Percentiles rank a stretch among this genome's conserved stretches.
Evolutionary conservation across 2,113 vertebrate species (phyloP).

Genomic region (Falco punctatus): DNA sequence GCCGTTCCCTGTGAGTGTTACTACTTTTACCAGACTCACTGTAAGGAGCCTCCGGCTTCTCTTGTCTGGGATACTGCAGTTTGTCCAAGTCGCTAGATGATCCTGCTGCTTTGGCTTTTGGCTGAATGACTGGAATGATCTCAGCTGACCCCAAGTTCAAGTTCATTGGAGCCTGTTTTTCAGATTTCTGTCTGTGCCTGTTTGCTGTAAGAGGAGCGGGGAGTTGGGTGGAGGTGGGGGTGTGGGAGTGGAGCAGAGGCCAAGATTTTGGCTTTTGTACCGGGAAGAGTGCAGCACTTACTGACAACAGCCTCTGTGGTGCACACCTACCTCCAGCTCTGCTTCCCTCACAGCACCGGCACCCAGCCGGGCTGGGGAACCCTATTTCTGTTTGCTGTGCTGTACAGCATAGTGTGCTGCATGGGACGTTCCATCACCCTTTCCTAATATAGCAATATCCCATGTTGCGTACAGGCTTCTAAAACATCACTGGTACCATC

Average conservation of each 20-base stretch:
- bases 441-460: not conserved
- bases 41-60: not conserved
- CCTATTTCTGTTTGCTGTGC: not conserved
- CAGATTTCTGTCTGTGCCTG: not conserved
- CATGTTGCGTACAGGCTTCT: not conserved
- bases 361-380: not conserved
- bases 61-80: not conserved
- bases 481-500: not conserved
- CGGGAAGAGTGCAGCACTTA: not conserved
- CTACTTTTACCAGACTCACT: not conserved
- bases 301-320: not conserved
- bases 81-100: not conserved
- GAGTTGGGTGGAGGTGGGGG: not conserved
- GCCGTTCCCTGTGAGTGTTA: accelerated
- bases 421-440: not conserved
- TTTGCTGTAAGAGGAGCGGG: not conserved
- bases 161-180: not conserved
- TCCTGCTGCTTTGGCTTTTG: not conserved
- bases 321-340: not conserved
- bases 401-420: not conserved
- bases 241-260: too few species aligned
- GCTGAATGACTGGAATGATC: not conserved
- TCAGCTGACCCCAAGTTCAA: not conserved
- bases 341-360: not conserved
- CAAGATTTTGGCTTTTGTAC: accelerated